phyloP scores from a whole-genome alignment of 2,888 invertebrate species.

The Athetis lepigone region DNA sequence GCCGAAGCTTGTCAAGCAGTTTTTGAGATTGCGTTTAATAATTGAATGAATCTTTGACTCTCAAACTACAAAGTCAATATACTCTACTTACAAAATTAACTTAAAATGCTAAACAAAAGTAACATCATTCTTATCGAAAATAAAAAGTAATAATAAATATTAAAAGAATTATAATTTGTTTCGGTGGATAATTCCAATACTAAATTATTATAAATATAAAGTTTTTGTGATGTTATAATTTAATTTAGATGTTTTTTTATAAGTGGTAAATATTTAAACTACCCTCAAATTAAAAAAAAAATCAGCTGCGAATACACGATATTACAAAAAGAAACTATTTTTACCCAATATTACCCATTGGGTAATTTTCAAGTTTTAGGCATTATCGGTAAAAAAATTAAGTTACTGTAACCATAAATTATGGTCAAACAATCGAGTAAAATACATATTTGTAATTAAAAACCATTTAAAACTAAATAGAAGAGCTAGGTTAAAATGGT shows the following conservation, averaged over 20 bases:
- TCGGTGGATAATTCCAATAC: constrained; percentile 57
- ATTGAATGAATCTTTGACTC: neutral
- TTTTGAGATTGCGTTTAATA: too few relatives aligned
- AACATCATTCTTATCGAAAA: constrained; percentile 28
- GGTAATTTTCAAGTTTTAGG: neutral
- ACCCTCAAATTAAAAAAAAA: too few relatives aligned
- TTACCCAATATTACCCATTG: neutral
- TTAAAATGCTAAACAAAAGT: constrained; percentile 36
- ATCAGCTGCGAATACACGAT: too few relatives aligned
- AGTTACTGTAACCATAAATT: neutral
- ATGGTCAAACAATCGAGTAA: constrained; percentile 3
- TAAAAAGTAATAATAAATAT: constrained; percentile 53
- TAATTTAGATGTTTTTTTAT: neutral
- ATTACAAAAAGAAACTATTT: too few relatives aligned
- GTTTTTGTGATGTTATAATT: constrained; percentile 42
- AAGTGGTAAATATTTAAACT: too few relatives aligned
- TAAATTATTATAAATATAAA: constrained; percentile 25
- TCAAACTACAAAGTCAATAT: constrained; percentile 30
- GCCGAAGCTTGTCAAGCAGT: too few relatives aligned
- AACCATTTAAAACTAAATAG: neutral
- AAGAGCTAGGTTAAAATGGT: constrained; percentile 15
- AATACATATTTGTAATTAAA: neutral
- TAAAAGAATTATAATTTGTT: constrained; percentile 34
- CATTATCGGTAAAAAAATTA: neutral
- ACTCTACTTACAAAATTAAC: constrained; percentile 9